Conservation (phyloP, 2,113 vertebrate species). For the Elanus axillaris region DNA sequence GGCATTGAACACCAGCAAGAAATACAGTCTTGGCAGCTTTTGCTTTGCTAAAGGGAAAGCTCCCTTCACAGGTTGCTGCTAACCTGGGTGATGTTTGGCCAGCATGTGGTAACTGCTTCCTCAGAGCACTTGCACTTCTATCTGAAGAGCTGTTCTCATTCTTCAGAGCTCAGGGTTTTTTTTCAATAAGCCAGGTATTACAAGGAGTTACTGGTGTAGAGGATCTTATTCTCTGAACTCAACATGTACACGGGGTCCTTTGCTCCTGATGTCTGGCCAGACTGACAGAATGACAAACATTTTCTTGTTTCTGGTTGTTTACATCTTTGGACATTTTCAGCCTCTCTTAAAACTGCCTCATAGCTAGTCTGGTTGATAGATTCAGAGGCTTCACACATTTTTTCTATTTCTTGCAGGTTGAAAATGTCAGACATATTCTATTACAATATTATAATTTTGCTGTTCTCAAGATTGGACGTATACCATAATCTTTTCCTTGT, state of each 20-base stretch:
- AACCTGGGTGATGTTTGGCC: background rate
- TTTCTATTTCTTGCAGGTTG: background rate
- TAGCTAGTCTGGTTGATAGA: background rate
- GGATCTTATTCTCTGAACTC: background rate
- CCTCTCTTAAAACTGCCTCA: background rate
- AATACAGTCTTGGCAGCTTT: background rate
- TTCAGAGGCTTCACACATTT: background rate
- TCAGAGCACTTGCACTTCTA: background rate
- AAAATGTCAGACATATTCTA: background rate
- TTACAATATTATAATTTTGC: background rate
- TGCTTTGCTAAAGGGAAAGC: background rate
- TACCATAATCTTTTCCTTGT: background rate
- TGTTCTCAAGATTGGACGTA: background rate
- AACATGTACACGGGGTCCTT: rapidly evolving
- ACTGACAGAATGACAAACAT: background rate
- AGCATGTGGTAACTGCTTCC: background rate
- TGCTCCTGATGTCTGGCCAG: background rate
- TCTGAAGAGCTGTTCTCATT: background rate
- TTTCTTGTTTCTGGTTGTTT: background rate
- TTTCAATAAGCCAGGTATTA: background rate
- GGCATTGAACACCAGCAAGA: background rate
- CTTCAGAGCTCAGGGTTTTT: background rate
- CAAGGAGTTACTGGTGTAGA: background rate
- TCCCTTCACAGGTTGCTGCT: background rate
- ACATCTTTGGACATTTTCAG: background rate